Evolutionary conservation across 2,113 vertebrate species (phyloP).

Genomic region (Syngnathus scovelli): DNA sequence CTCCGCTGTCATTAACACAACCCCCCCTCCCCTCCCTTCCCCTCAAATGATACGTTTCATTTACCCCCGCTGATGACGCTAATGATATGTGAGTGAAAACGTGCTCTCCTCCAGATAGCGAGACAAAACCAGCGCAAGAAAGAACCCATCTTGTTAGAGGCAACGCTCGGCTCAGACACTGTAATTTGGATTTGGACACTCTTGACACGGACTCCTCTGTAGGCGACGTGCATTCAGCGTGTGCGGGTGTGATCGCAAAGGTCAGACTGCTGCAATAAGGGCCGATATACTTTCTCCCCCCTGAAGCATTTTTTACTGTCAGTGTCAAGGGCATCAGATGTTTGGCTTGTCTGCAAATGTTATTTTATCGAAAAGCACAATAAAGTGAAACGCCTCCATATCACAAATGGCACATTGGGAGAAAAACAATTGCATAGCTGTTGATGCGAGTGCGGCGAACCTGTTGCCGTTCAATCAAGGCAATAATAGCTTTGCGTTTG

Average conservation of each 20-base stretch:
- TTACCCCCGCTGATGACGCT: conserved; percentile 16
- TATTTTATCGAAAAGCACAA: background rate
- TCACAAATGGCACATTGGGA: background rate
- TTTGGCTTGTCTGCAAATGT: background rate
- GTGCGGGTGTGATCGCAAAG: conserved; percentile 21
- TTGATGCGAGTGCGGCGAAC: too few relatives aligned
- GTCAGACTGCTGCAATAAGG: conserved; percentile 33
- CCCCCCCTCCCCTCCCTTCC: conserved; percentile 16
- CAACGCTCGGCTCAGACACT: background rate
- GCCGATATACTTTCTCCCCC: background rate
- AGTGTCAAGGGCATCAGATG: conserved; percentile 28
- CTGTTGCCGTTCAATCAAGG: too few relatives aligned
- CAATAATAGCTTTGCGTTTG: too few relatives aligned
- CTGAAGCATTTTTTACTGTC: conserved; percentile 13
- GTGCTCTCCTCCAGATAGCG: conserved; percentile 17
- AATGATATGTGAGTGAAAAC: conserved; percentile 34
- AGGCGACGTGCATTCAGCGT: background rate
- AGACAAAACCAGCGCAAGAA: conserved; percentile 13
- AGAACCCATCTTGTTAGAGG: conserved; percentile 17
- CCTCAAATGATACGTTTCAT: conserved; percentile 32
- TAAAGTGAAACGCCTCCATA: background rate
- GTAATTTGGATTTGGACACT: conserved; percentile 12
- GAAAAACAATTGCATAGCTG: too few relatives aligned
- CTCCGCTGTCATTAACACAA: background rate
- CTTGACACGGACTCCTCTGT: conserved; percentile 9